Evolutionary conservation across 2,888 invertebrate genomes (phyloP).

Genomic region (Brenthis daphne): DNA sequence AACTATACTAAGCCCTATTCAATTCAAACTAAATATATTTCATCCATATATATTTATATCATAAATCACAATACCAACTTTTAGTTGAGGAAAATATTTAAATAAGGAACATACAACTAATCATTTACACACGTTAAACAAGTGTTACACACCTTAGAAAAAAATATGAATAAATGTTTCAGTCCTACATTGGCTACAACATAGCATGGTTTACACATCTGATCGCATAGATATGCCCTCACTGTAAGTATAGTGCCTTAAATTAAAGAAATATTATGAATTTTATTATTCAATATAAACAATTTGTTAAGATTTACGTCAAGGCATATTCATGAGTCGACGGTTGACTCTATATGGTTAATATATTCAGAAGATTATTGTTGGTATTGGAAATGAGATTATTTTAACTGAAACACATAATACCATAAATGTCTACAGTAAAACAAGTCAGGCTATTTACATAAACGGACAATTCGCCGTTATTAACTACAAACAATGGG

Average conservation of each 20-base stretch:
- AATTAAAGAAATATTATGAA: background rate
- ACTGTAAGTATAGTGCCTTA: background rate
- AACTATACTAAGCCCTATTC: constrained; percentile 69
- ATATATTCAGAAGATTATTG: background rate
- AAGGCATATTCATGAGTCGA: background rate
- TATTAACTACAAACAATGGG: background rate
- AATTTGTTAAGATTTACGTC: background rate
- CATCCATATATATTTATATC: constrained; percentile 68
- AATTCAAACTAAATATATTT: constrained; percentile 71
- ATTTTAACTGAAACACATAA: background rate
- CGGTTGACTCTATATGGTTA: background rate
- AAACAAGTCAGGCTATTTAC: background rate
- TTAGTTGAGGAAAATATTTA: constrained; percentile 68
- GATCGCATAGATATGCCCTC: background rate
- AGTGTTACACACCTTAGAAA: constrained; percentile 50
- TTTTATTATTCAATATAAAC: background rate
- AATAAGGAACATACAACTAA: constrained; percentile 54
- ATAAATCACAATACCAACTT: constrained; percentile 80
- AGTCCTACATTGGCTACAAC: constrained; percentile 10
- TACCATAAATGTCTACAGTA: background rate
- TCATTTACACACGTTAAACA: constrained; percentile 42
- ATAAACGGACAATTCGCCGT: background rate
- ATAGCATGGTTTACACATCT: background rate
- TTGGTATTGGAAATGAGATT: constrained; percentile 16
- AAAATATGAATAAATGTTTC: constrained; percentile 28